Conservation (phyloP, 2,113 vertebrate species). For the Catharus minimus region DNA sequence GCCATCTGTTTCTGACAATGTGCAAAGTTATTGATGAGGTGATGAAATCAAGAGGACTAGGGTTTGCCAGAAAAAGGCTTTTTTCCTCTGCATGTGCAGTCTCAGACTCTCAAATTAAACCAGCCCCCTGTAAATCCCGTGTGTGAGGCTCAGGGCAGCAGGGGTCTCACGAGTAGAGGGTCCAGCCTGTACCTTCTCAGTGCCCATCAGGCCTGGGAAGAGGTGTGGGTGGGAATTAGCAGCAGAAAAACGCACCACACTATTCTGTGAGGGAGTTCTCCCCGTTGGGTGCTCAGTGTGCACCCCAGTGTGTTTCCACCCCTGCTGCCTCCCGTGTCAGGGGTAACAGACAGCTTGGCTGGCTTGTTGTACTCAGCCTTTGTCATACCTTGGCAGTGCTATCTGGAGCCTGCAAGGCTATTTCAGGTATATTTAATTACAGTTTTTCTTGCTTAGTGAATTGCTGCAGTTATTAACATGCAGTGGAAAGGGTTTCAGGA, state of each 20-base stretch:
- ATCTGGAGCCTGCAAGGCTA: neutral
- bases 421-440: neutral
- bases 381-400: neutral
- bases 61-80: constrained; percentile 17
- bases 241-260: fast-evolving
- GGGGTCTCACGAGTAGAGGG: fast-evolving
- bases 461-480: neutral
- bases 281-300: fast-evolving
- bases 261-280: fast-evolving
- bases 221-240: neutral
- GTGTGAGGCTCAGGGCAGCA: neutral
- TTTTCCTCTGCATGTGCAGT: neutral
- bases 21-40: constrained; percentile 48
- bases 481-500: neutral
- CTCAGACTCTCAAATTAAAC: neutral
- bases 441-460: neutral
- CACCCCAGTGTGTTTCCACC: neutral
- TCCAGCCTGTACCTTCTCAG: neutral
- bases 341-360: neutral
- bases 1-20: constrained; percentile 45
- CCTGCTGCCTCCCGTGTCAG: neutral
- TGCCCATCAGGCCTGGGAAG: fast-evolving
- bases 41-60: constrained; percentile 22
- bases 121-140: fast-evolving
- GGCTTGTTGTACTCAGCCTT: neutral